Base-by-base conservation (phyloP, 2,113 vertebrate genomes). In the Elachura formosa region DNA sequence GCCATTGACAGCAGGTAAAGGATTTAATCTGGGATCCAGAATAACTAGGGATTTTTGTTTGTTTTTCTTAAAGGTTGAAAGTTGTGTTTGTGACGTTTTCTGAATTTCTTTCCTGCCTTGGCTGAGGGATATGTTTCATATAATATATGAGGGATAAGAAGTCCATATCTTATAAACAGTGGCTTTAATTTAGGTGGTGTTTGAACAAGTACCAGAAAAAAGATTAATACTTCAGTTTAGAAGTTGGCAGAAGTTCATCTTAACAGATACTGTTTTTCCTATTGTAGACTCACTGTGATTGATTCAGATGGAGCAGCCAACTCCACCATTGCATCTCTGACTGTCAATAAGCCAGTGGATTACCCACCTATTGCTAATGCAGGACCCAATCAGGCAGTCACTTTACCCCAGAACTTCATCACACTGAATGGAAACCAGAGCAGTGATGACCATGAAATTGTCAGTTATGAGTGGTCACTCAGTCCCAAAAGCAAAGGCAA, bases 371-470 rank as follows among this genome's bases (percentile, higher is more conserved):
- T 97, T 81, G 97, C 97, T 54, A 97, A 93, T 38, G 96, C 97
- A 14, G 98, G 98, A 43, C 97, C 98, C 7, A 98, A 98, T 75
- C 98, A 97, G 92, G 97, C 97, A 81, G 95, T 98, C 86, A 98
- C 95, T 68, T 96, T 98, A 79, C 98, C 98, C 26, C 94, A 97
- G 38, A 98, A 97, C 91, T 94, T 76, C 64, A 96, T 98, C 86
- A 98, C 92, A 0, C 73, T 98, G 85, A 98, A 98, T 77, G 98
- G 98, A 89, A 98, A 98, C 76, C 97, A 97, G 92, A 98, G 98
- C 96, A 98, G 93, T 1, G 98, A 98, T 61, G 98, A 98, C 87
- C 96, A 98, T 49, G 94, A 94, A 55, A 98, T 98, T 81, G 92
- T 97, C 40, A 94, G 96, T 79, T 98, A 98, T 40, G 95, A 98